These are phyloP conservation scores for Ambastaia sidthimunki DNA, from an alignment of 2,797 vertebrate genomes.

Conservation along the genomic window DNA sequence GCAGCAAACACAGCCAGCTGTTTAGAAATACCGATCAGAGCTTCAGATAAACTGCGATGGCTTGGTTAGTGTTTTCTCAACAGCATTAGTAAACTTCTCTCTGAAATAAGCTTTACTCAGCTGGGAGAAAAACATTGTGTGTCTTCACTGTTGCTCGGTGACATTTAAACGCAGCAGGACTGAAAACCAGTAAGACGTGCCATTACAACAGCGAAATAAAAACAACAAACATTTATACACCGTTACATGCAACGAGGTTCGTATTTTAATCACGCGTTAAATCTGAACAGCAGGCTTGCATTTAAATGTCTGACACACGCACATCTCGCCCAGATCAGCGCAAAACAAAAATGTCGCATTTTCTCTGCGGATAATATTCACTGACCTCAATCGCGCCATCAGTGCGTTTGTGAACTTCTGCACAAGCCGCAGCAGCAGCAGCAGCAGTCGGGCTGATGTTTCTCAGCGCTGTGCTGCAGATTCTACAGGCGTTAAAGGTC, in stretches of 20 bases:
- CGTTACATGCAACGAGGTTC: neutral
- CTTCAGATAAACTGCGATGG: neutral
- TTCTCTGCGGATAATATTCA: conserved; percentile 38
- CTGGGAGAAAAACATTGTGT: neutral
- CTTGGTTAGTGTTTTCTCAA: neutral
- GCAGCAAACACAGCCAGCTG: neutral
- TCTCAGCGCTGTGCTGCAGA: neutral
- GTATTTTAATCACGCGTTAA: neutral
- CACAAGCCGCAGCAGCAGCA: neutral
- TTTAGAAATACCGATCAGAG: neutral
- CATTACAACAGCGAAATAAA: neutral
- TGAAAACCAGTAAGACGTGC: conserved; percentile 3
- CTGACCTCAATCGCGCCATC: conserved; percentile 46
- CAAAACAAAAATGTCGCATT: conserved; percentile 48
- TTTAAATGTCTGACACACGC: conserved; percentile 9
- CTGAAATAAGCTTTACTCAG: neutral
- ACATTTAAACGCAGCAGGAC: conserved; percentile 26
- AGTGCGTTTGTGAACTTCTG: neutral
- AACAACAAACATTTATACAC: neutral
- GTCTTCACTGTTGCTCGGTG: neutral
- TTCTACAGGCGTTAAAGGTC: conserved; percentile 26
- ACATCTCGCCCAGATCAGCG: neutral
- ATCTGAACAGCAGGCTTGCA: neutral
- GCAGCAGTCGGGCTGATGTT: neutral
- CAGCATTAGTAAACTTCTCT: conserved; percentile 5